These are phyloP conservation scores for Stomatorhinus walkeri DNA, from an alignment of 2,797 vertebrate genomes.

Conservation along the genomic window DNA sequence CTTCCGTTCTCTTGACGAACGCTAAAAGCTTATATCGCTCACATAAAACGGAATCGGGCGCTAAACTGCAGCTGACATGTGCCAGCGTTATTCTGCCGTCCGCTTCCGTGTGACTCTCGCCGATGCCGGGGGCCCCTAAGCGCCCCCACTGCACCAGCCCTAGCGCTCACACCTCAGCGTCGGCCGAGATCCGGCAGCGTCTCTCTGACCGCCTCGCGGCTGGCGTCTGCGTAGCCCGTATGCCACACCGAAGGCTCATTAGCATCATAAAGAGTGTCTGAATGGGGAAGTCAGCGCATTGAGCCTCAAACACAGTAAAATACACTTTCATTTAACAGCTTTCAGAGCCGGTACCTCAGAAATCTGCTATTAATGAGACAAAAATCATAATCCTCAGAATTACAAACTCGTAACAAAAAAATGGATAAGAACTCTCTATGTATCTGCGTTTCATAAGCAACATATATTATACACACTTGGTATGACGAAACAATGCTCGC, in stretches of 20 bases:
- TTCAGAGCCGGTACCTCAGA: not conserved
- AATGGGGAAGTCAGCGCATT: not conserved
- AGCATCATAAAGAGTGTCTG: slow-evolving; percentile 8
- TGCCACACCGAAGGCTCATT: not conserved
- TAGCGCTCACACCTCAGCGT: not conserved
- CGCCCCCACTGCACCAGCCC: not conserved
- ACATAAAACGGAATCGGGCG: not conserved
- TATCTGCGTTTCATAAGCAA: slow-evolving; percentile 11
- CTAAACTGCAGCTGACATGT: not conserved
- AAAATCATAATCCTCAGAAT: not conserved
- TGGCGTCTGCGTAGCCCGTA: not conserved
- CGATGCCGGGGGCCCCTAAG: not conserved
- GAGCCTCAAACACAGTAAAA: not conserved
- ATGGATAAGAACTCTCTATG: not conserved
- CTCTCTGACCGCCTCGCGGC: not conserved
- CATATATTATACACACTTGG: not conserved
- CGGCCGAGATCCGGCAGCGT: not conserved
- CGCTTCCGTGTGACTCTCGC: not conserved
- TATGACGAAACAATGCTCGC: not conserved
- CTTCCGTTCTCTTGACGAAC: not conserved
- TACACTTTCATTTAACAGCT: not conserved
- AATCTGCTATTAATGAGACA: not conserved
- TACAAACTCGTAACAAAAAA: not conserved
- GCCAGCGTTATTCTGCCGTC: not conserved
- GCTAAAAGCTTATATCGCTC: not conserved